A percentile compares a stretch with the other conserved stretches of the same genome.
phyloP scores from a whole-genome alignment of 2,797 vertebrate genomes.

The Ciconia nigra region DNA sequence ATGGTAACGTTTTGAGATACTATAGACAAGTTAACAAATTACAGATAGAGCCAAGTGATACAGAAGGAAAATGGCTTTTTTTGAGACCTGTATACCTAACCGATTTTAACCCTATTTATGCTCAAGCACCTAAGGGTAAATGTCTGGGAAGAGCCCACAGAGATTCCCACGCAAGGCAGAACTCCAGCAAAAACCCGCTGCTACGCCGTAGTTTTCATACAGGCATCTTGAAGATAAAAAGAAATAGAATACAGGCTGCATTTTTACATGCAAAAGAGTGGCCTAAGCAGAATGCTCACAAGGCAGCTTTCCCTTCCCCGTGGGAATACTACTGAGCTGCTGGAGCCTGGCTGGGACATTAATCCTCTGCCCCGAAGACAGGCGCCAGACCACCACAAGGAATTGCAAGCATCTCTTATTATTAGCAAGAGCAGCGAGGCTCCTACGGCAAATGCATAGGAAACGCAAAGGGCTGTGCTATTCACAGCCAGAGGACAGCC shows the following conservation, averaged over 20 bases:
- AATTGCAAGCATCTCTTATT: slow-evolving; percentile 33
- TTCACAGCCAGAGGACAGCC: not conserved
- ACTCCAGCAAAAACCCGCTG: not conserved
- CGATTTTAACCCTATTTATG: not conserved
- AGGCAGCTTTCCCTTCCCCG: not conserved
- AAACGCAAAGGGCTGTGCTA: not conserved
- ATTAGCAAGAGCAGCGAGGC: not conserved
- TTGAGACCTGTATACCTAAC: not conserved
- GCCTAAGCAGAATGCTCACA: not conserved
- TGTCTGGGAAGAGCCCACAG: not conserved
- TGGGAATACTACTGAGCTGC: not conserved
- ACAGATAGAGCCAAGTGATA: not conserved
- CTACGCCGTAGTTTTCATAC: not conserved
- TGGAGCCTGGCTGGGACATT: not conserved
- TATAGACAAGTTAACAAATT: not conserved
- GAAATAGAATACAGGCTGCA: not conserved
- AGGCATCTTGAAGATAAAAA: not conserved
- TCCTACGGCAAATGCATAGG: not conserved
- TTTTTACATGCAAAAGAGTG: not conserved
- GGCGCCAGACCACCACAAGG: slow-evolving; percentile 19
- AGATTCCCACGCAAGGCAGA: not conserved
- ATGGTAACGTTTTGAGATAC: rapidly evolving
- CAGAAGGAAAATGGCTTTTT: not conserved
- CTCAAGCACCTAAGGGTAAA: not conserved
- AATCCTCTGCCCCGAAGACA: not conserved